Evolutionary conservation across 2,113 vertebrate species (phyloP).

Genomic region (Oceanodroma tethys): DNA sequence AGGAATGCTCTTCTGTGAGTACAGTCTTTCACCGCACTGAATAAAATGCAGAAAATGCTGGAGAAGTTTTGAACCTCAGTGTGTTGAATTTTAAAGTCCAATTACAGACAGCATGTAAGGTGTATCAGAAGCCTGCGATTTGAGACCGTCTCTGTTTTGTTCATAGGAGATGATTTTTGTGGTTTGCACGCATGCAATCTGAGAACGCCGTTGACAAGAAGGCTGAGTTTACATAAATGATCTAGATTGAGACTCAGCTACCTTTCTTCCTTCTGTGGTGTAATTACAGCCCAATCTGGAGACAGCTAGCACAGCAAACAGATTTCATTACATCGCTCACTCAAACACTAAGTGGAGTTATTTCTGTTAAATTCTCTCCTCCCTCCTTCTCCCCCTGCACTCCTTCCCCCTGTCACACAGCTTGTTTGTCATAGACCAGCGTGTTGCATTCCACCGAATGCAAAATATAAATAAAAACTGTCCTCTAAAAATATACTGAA

Average conservation of each 20-base stretch:
- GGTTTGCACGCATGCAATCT: constrained; percentile 77
- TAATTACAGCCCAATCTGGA: constrained; percentile 90
- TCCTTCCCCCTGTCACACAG: not conserved
- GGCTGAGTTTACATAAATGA: constrained; percentile 85
- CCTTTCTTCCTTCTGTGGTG: constrained; percentile 81
- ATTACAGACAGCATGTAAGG: constrained; percentile 63
- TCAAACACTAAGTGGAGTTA: constrained; percentile 75
- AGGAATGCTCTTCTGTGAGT: not conserved
- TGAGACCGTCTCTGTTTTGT: constrained; percentile 77
- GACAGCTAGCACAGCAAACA: constrained; percentile 84
- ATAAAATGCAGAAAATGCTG: constrained; percentile 17
- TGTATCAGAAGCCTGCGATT: constrained; percentile 65
- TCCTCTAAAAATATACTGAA: not conserved
- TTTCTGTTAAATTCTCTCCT: constrained; percentile 71
- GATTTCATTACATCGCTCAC: constrained; percentile 83
- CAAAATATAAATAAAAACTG: constrained; percentile 28
- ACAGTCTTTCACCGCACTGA: not conserved
- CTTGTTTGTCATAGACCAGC: constrained; percentile 30
- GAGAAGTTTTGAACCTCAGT: constrained; percentile 64
- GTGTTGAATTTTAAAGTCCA: constrained; percentile 65
- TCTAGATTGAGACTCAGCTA: constrained; percentile 77
- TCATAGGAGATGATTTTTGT: constrained; percentile 82
- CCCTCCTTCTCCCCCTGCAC: not conserved
- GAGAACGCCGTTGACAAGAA: constrained; percentile 81
- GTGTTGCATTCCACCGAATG: constrained; percentile 12